Percentiles rank a stretch among this genome's conserved stretches.
Evolutionary conservation across 2,113 vertebrate genomes (phyloP).

Genomic region (Turdus rufiventris): DNA sequence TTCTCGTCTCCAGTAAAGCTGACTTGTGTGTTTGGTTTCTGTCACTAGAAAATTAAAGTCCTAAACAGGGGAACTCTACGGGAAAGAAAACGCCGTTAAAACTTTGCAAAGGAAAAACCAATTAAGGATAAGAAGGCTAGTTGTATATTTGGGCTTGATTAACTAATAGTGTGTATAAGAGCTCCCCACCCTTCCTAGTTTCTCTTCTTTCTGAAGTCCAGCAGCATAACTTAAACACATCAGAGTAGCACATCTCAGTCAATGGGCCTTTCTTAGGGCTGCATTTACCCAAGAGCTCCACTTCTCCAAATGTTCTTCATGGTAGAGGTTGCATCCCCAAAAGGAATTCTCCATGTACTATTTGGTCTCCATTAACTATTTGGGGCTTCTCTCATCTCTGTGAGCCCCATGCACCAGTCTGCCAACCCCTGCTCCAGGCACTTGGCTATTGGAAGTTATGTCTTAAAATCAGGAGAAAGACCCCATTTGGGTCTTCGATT

Average conservation of each 20-base stretch:
- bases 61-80: neutral
- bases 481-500: neutral
- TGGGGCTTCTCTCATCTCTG: neutral
- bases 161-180: constrained; percentile 9
- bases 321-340: neutral
- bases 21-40: constrained; percentile 51
- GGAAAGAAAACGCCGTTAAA: constrained; percentile 45
- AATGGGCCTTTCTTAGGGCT: constrained; percentile 8
- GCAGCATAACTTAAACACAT: neutral
- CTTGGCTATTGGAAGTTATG: neutral
- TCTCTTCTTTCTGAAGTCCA: constrained; percentile 14
- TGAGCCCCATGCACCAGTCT: rapidly evolving
- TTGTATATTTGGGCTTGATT: constrained; percentile 23
- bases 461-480: constrained; percentile 1
- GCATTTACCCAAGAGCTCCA: neutral
- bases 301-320: neutral
- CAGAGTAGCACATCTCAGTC: neutral
- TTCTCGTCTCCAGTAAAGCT: neutral
- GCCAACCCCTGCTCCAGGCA: rapidly evolving
- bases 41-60: constrained; percentile 61
- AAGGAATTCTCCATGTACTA: neutral
- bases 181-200: neutral
- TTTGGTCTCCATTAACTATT: neutral
- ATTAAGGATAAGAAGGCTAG: constrained; percentile 1
- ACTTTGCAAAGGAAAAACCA: constrained; percentile 48